These are phyloP conservation scores for Oopsacas minuta DNA, from an alignment of 37 sponge, comb jelly and placozoan genomes.

Conservation along the genomic window DNA sequence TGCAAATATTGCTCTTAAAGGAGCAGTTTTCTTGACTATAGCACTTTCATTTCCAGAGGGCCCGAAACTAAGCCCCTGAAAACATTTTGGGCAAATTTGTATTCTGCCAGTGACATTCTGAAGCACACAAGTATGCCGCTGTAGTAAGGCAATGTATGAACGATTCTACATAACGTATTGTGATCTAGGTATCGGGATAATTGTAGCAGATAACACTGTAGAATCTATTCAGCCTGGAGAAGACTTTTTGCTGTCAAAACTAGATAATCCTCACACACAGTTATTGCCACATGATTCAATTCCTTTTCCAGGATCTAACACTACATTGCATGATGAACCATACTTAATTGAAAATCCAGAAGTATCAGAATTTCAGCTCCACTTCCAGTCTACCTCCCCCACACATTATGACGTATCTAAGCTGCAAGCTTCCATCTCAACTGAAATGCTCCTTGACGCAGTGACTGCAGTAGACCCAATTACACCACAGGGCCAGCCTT, in stretches of 20 bases:
- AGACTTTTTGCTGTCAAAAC: background rate
- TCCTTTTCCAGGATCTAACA: background rate
- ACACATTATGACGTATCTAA: background rate
- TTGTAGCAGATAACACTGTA: background rate
- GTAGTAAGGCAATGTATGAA: too few relatives aligned
- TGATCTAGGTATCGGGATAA: background rate
- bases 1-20: background rate
- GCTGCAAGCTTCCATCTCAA: background rate
- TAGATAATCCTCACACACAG: background rate
- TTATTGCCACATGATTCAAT: background rate
- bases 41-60: too few relatives aligned
- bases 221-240: background rate
- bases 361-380: background rate
- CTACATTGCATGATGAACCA: background rate
- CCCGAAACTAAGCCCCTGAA: too few relatives aligned
- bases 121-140: too few relatives aligned
- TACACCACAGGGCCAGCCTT: background rate
- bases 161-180: too few relatives aligned
- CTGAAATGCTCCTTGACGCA: background rate
- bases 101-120: background rate
- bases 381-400: background rate
- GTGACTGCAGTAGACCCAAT: background rate
- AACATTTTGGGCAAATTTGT: background rate
- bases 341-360: background rate
- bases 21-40: background rate